Evolutionary conservation across 1,140 invertebrate species (phyloP).

Genomic region (Drosophila elegans): DNA sequence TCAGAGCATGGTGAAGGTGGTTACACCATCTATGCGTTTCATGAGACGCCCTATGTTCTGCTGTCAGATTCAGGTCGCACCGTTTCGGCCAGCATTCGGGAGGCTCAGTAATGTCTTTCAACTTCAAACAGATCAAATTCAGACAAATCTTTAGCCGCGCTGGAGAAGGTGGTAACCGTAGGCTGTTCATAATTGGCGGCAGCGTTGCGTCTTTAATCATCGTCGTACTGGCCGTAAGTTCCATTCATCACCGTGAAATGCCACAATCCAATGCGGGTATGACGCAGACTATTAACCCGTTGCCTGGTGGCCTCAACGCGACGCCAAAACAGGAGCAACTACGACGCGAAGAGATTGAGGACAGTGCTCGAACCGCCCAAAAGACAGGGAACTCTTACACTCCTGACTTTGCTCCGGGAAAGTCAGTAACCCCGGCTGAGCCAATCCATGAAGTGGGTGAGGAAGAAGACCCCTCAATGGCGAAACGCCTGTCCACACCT

Average conservation of each 20-base stretch:
- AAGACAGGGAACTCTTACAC: not conserved
- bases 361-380: not conserved
- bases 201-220: not conserved
- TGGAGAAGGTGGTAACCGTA: not conserved
- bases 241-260: not conserved
- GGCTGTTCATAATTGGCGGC: not conserved
- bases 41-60: constrained; percentile 1
- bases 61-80: constrained; percentile 1
- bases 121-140: constrained; percentile 1
- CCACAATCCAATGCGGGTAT: not conserved
- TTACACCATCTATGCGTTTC: constrained; percentile 1
- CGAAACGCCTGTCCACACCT: not conserved
- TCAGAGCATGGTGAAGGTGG: not conserved
- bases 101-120: constrained; percentile 1
- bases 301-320: constrained; percentile 1
- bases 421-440: not conserved
- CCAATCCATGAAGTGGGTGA: not conserved
- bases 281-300: not conserved
- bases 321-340: not conserved
- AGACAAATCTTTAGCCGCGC: not conserved
- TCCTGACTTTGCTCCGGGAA: not conserved
- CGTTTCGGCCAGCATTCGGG: not conserved
- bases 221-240: constrained; percentile 1
- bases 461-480: not conserved
- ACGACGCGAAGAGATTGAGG: not conserved